phyloP scores from a whole-genome alignment of 2,888 invertebrate genomes.

The Drosophila paranaensis region DNA sequence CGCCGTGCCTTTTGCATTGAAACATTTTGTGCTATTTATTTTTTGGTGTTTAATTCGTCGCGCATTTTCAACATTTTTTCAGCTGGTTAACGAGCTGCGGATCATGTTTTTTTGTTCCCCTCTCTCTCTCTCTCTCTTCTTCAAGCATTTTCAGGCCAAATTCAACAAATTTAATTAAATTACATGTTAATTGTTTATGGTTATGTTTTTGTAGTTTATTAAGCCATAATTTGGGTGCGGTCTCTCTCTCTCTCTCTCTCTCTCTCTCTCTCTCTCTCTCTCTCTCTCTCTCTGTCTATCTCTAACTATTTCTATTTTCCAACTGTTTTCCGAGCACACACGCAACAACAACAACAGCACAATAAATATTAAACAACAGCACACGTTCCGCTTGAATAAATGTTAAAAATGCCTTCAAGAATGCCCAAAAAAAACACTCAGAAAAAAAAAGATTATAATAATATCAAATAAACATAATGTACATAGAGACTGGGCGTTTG shows the following conservation, averaged over 20 bases:
- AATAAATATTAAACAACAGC: constrained; percentile 73
- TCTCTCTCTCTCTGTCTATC: constrained; percentile 17
- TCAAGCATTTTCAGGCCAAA: constrained; percentile 23
- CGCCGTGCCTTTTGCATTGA: constrained; percentile 27
- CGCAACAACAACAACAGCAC: constrained; percentile 62
- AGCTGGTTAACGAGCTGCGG: constrained; percentile 36
- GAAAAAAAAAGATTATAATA: constrained; percentile 18
- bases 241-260: constrained; percentile 23
- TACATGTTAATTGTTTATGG: constrained; percentile 71
- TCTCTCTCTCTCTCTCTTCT: not conserved
- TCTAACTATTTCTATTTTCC: constrained; percentile 32
- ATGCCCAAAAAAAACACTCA: constrained; percentile 9
- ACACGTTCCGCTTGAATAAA: constrained; percentile 63
- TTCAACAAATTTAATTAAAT: constrained; percentile 38
- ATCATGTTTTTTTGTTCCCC: not conserved
- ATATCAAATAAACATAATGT: constrained; percentile 45
- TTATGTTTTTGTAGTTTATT: constrained; percentile 63
- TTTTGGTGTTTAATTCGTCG: constrained; percentile 8
- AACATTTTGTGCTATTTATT: constrained; percentile 49
- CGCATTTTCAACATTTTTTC: constrained; percentile 45
- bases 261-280: constrained; percentile 6
- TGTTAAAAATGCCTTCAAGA: constrained; percentile 75
- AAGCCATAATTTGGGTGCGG: constrained; percentile 64
- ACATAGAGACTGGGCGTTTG: constrained; percentile 9
- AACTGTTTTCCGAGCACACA: constrained; percentile 48